Percentiles rank a stretch among this genome's conserved stretches.
Evolutionary conservation across 2,113 vertebrate species (phyloP).

Genomic region (Daubentonia madagascariensis): DNA sequence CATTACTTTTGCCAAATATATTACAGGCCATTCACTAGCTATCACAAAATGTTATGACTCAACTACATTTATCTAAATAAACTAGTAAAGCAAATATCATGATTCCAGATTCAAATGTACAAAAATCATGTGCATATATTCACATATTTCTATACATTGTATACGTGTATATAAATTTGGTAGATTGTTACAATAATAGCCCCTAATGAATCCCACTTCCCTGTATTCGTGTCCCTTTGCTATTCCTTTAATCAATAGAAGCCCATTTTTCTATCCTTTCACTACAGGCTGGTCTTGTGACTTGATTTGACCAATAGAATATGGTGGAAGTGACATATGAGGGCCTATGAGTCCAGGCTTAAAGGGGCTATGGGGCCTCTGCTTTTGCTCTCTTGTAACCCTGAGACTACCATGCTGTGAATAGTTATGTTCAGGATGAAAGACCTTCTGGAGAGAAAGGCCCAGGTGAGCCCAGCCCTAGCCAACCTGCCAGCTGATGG

Average conservation of each 20-base stretch:
- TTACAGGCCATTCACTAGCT: conserved; percentile 54
- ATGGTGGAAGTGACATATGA: not conserved
- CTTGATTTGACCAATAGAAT: not conserved
- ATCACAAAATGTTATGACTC: conserved; percentile 61
- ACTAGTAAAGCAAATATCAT: conserved; percentile 16
- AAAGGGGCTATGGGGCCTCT: not conserved
- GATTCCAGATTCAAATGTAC: conserved; percentile 31
- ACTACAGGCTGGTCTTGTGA: not conserved
- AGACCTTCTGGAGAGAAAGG: not conserved
- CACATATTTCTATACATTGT: not conserved
- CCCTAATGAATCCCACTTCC: not conserved
- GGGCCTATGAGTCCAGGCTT: not conserved
- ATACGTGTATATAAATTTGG: not conserved
- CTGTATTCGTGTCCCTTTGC: not conserved
- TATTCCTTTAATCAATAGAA: not conserved
- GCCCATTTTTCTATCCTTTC: not conserved
- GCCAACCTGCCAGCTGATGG: not conserved
- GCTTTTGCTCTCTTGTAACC: not conserved
- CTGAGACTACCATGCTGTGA: not conserved
- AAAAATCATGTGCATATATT: not conserved
- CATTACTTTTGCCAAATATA: conserved; percentile 71
- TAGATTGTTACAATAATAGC: not conserved
- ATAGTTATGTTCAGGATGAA: not conserved
- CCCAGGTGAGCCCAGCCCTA: not conserved
- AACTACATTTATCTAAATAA: conserved; percentile 61